phyloP scores from a whole-genome alignment of 2,888 invertebrate genomes.

The Magallana nippona region DNA sequence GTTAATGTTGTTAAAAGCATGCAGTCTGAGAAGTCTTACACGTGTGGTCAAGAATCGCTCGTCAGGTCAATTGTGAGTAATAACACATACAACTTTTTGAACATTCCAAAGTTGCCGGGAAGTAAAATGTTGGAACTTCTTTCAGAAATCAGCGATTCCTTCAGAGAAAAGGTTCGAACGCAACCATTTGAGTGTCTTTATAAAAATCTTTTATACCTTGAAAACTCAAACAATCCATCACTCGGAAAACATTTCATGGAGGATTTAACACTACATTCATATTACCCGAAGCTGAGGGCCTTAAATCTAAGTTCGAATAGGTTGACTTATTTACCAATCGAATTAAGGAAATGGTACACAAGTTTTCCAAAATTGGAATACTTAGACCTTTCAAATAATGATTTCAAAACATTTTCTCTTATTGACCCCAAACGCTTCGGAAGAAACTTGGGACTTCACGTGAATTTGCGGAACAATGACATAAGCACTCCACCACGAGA shows the following conservation, averaged over 20 bases:
- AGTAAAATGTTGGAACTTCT: slow-evolving; percentile 13
- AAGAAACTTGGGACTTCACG: not conserved
- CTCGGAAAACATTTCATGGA: slow-evolving; percentile 32
- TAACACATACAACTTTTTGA: slow-evolving; percentile 28
- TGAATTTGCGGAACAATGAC: slow-evolving; percentile 30
- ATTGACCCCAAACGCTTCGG: not conserved
- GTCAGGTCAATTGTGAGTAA: not conserved
- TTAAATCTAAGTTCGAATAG: slow-evolving; percentile 23
- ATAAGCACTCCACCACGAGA: slow-evolving; percentile 10
- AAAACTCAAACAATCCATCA: slow-evolving; percentile 6
- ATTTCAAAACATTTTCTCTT: slow-evolving; percentile 16
- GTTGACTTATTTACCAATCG: not conserved
- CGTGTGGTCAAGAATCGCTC: slow-evolving; percentile 41
- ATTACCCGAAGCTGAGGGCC: slow-evolving; percentile 8
- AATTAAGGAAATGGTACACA: slow-evolving; percentile 11
- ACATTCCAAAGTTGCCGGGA: not conserved
- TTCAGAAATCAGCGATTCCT: not conserved
- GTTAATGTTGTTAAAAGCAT: not conserved
- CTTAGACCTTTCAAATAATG: slow-evolving; percentile 32
- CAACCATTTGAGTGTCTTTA: slow-evolving; percentile 14
- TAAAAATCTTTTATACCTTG: slow-evolving; percentile 12
- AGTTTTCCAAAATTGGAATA: slow-evolving; percentile 33
- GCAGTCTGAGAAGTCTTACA: not conserved
- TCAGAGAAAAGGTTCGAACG: slow-evolving; percentile 12
- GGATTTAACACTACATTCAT: not conserved